Percentiles rank a stretch among this genome's conserved stretches.
These are phyloP conservation scores for Pygoscelis adeliae DNA, from an alignment of 2,113 vertebrate genomes.

Conservation along the genomic window DNA sequence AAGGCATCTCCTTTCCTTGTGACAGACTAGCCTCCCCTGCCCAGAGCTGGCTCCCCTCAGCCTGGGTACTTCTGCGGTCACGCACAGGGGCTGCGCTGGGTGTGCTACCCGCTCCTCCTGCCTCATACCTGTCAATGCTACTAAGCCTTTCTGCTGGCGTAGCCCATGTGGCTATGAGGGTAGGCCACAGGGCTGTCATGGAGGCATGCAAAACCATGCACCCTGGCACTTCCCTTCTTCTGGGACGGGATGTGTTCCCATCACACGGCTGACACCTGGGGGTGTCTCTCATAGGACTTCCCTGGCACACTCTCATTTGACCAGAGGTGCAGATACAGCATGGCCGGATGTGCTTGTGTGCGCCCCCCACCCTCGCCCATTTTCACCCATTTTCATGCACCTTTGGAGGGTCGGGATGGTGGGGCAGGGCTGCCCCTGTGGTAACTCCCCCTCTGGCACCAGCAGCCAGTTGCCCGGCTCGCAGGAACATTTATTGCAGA, in stretches of 20 bases:
- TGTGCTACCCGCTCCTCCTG: background rate
- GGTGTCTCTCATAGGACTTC: background rate
- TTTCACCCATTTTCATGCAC: background rate
- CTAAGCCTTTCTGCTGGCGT: background rate
- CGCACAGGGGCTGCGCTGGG: accelerated
- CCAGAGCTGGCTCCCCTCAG: background rate
- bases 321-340: background rate
- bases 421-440: background rate
- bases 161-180: background rate
- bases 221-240: background rate
- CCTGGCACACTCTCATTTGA: background rate
- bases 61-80: background rate
- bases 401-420: accelerated
- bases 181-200: background rate
- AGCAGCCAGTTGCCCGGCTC: background rate
- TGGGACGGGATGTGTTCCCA: accelerated
- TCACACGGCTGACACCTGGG: accelerated
- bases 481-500: background rate
- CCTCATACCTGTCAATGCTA: accelerated
- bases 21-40: background rate
- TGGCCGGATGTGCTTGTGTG: no score
- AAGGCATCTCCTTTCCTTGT: background rate
- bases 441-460: background rate
- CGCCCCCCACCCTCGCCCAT: accelerated
- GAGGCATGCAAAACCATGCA: background rate